Percentiles rank a stretch among this genome's conserved stretches.
phyloP scores from a whole-genome alignment of 2,113 vertebrate species.

The Leuciscus idus region DNA sequence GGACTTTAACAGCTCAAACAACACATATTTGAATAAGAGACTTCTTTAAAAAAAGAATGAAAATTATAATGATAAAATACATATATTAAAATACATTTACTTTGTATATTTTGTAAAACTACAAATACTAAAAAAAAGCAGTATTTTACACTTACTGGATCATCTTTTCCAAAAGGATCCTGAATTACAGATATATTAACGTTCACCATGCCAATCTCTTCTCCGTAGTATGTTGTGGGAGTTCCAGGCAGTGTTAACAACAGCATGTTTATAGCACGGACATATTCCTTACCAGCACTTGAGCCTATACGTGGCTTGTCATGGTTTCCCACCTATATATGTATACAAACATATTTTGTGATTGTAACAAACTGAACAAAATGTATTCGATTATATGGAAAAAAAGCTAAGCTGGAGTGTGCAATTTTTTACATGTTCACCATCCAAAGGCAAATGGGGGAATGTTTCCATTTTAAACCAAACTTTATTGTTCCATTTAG shows the following conservation, averaged over 20 bases:
- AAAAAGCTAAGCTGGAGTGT: background rate
- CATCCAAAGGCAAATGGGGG: background rate
- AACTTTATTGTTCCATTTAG: background rate
- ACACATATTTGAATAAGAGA: too few species aligned
- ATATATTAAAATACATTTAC: background rate
- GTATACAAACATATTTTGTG: background rate
- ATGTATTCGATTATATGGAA: background rate
- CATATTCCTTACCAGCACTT: slow-evolving; percentile 79
- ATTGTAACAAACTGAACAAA: background rate
- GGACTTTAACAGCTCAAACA: too few species aligned
- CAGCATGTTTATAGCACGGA: slow-evolving; percentile 88
- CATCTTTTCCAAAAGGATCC: slow-evolving; percentile 76
- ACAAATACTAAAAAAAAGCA: background rate
- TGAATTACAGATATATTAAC: slow-evolving; percentile 72
- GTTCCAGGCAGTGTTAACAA: slow-evolving; percentile 94
- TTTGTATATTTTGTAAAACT: background rate
- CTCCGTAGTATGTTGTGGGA: slow-evolving; percentile 92
- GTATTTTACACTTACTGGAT: slow-evolving; percentile 67
- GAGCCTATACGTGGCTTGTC: slow-evolving; percentile 82
- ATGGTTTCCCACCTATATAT: slow-evolving; percentile 86
- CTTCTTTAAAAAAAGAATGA: too few species aligned
- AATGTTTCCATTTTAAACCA: background rate
- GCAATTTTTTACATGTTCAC: background rate
- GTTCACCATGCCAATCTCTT: slow-evolving; percentile 96
- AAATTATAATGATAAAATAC: background rate